A percentile compares a stretch with the other conserved stretches of the same genome.
phyloP scores from a whole-genome alignment of 1,140 invertebrate genomes.

The Lepidotrigona ventralis region DNA sequence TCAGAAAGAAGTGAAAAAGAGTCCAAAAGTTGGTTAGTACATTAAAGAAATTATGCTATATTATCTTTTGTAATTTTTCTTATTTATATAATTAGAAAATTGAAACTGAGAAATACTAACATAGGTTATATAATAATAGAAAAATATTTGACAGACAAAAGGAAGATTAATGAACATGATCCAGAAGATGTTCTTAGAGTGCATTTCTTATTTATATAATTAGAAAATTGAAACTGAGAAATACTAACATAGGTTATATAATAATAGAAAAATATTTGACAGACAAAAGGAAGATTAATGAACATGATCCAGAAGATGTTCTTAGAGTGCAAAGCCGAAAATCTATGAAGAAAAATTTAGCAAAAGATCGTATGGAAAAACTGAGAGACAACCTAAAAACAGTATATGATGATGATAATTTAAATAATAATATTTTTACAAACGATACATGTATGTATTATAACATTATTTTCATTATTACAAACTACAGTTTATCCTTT shows the following conservation, averaged over 20 bases:
- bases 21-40: constrained; percentile 1
- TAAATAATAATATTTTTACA: background rate
- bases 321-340: background rate
- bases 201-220: too few species aligned
- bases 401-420: background rate
- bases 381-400: constrained; percentile 54
- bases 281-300: background rate
- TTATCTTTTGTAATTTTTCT: background rate
- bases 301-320: background rate
- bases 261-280: background rate
- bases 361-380: constrained; percentile 62
- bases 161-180: background rate
- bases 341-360: constrained; percentile 57
- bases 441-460: background rate
- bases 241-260: background rate
- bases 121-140: background rate
- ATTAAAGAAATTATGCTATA: background rate
- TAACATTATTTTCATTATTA: background rate
- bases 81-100: too few species aligned
- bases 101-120: background rate
- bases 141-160: background rate
- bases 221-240: background rate
- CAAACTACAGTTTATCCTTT: background rate
- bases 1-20: background rate
- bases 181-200: too few species aligned